Conservation (phyloP, 1,140 invertebrate genomes). For the Thaumatotibia leucotreta region DNA sequence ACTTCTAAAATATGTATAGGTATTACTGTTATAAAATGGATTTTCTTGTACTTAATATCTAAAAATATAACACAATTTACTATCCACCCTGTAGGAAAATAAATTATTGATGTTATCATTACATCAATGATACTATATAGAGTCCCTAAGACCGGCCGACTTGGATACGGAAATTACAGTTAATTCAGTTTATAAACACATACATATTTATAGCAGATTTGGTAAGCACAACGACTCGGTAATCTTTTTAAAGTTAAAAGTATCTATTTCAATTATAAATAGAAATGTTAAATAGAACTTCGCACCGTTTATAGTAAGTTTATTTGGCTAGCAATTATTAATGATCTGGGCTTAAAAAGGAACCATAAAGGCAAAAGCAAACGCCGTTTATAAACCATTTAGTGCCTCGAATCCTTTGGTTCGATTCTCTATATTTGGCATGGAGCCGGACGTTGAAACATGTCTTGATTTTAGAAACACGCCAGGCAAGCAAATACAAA, state of each 20-base stretch:
- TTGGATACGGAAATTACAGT: no score
- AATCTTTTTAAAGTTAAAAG: neutral
- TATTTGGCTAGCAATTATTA: neutral
- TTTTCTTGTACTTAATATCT: no score
- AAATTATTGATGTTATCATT: no score
- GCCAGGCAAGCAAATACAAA: slow-evolving; percentile 4
- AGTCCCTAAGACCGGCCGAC: no score
- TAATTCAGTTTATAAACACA: no score
- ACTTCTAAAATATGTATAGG: no score
- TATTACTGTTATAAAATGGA: no score
- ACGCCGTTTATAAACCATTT: neutral
- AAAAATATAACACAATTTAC: no score
- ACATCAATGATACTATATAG: no score
- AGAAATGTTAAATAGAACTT: neutral
- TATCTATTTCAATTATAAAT: neutral
- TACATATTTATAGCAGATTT: no score
- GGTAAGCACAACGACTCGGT: no score
- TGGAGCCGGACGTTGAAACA: neutral
- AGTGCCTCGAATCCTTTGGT: neutral
- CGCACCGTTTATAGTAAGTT: neutral
- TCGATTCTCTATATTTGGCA: slow-evolving; percentile 1
- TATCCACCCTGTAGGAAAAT: no score
- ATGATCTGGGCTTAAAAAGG: neutral
- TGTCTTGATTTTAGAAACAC: neutral
- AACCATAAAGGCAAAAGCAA: neutral